Percentiles rank a stretch among this genome's conserved stretches.
Conservation (phyloP, 92 coral and sea anemone genomes). For the Actinostola sp. region DNA sequence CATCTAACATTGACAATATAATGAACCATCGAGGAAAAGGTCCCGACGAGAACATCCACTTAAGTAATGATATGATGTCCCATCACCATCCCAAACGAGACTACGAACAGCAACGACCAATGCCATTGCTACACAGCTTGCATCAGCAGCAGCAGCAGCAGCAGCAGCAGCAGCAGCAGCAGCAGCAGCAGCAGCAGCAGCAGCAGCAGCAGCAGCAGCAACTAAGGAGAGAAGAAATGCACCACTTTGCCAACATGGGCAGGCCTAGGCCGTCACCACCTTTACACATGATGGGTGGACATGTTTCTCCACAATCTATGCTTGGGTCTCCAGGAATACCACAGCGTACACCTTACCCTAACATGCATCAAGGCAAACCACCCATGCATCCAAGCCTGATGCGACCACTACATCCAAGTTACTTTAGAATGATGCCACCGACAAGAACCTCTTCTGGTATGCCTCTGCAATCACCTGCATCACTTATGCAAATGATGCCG, state of each 20-base stretch:
- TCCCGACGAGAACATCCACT: background rate
- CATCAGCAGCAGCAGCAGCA: constrained; percentile 24
- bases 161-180: constrained; percentile 13
- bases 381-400: constrained; percentile 59
- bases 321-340: constrained; percentile 21
- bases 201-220: constrained; percentile 21
- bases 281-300: constrained; percentile 42
- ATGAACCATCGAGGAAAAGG: background rate
- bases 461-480: constrained; percentile 63
- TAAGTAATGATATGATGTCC: background rate
- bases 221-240: background rate
- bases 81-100: constrained; percentile 2
- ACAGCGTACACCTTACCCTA: constrained; percentile 30
- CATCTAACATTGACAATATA: background rate
- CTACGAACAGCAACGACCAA: constrained; percentile 1
- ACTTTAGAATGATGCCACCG: constrained; percentile 45
- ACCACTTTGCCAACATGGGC: constrained; percentile 10
- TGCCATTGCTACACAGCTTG: constrained; percentile 8
- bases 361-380: constrained; percentile 56
- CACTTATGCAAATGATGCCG: constrained; percentile 46
- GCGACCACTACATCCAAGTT: constrained; percentile 33
- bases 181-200: constrained; percentile 5
- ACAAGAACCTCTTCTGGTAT: constrained; percentile 48
- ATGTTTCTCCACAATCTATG: constrained; percentile 37
- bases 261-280: constrained; percentile 43